Percentiles rank a stretch among this genome's conserved stretches.
phyloP scores from a whole-genome alignment of 2,113 vertebrate species.

The Panthera tigris region DNA sequence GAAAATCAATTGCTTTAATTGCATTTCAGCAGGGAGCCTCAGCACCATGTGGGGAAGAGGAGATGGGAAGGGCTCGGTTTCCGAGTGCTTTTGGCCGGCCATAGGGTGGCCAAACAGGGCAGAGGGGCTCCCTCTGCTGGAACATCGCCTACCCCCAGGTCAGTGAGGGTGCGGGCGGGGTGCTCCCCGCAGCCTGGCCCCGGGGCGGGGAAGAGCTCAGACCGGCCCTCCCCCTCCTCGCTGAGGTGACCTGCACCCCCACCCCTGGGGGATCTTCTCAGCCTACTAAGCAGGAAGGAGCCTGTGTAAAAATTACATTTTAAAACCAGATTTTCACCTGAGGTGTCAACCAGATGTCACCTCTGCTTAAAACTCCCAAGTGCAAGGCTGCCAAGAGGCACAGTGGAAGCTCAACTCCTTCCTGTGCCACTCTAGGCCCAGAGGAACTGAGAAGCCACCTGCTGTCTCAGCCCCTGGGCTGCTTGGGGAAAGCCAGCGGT shows the following conservation, averaged over 20 bases:
- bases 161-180: not conserved
- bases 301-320: conserved; percentile 43
- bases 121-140: not conserved
- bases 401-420: not conserved
- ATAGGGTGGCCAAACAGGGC: not conserved
- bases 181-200: conserved; percentile 15
- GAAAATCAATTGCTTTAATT: conserved; percentile 86
- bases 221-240: not conserved
- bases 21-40: conserved; percentile 79
- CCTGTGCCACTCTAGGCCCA: conserved; percentile 23
- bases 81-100: conserved; percentile 28
- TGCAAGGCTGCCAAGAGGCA: conserved; percentile 45
- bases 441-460: conserved; percentile 11
- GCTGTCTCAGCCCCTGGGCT: not conserved
- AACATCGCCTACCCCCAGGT: not conserved
- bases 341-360: conserved; percentile 71
- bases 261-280: not conserved
- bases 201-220: not conserved
- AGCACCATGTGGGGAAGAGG: conserved; percentile 73
- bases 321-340: conserved; percentile 79
- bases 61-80: conserved; percentile 28
- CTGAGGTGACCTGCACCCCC: not conserved
- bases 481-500: not conserved
- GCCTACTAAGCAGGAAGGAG: conserved; percentile 29
- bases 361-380: conserved; percentile 59